Conservation (phyloP, 2,888 invertebrate genomes). For the Anorthoa munda region DNA sequence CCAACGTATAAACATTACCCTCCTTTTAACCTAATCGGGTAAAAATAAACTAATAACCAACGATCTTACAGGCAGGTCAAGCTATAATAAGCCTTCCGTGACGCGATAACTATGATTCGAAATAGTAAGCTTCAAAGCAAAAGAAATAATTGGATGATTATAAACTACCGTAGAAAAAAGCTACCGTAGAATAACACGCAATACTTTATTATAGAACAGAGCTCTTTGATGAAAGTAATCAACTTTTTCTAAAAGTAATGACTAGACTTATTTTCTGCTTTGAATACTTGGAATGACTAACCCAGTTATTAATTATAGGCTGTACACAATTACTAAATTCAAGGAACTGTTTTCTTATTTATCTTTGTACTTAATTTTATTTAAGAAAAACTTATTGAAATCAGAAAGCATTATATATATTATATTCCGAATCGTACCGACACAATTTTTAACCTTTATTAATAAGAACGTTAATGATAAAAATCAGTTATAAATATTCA, state of each 20-base stretch:
- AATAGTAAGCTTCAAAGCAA: conserved; percentile 47
- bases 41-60: conserved; percentile 20
- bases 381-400: too few relatives aligned
- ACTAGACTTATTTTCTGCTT: conserved; percentile 24
- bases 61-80: conserved; percentile 43
- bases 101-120: conserved; percentile 53
- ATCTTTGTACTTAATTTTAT: too few relatives aligned
- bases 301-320: conserved; percentile 1
- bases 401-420: too few relatives aligned
- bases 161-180: conserved; percentile 32
- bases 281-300: background rate
- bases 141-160: conserved; percentile 57
- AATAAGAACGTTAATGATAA: too few relatives aligned
- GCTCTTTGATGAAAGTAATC: conserved; percentile 41
- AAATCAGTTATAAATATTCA: background rate
- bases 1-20: background rate
- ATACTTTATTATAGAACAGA: conserved; percentile 27
- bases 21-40: background rate
- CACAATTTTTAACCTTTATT: too few relatives aligned
- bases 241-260: conserved; percentile 29
- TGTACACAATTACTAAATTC: background rate
- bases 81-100: conserved; percentile 58
- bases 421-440: too few relatives aligned
- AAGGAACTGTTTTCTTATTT: background rate
- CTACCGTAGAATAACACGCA: conserved; percentile 50